Base-by-base conservation (phyloP, 2,797 vertebrate species). In the Danio jaintianensis region DNA sequence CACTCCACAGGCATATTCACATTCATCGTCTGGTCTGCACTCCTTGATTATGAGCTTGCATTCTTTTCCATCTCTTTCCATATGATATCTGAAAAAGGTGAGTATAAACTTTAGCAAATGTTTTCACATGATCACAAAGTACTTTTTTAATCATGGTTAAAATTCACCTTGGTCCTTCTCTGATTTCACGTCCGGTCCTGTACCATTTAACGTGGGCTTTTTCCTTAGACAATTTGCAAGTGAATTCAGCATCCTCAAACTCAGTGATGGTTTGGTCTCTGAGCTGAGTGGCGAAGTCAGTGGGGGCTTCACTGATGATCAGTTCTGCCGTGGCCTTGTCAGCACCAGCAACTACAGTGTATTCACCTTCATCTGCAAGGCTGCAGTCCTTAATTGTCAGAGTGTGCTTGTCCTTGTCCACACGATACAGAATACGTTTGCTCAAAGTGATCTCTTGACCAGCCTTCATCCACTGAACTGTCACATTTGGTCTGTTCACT, bases 361-460 rank as follows among this genome's bases (percentile, higher is more conserved):
- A 99, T 92, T 99, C 98, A 9, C 97, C 96, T 92, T 99, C 98
- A 52, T 99, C 98, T 13, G 94, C 91, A 93, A 99, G 96, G 29
- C 92, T 87, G 56, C 97, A 99, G 82, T 99, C 96, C 89, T 97
- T 99, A 88, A 99, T 93, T 78, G 94, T 97, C 38, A 99, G 88
- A 0, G 95, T 97, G 88, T 99, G 98, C 73, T 96, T 98, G 76
- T 96, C 94, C 82, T 96, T 96, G 79, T 99, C 98, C 15, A 92
- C 89, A 87, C 97, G 93, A 91, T 98, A 99, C 79, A 96, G 87
- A 48, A 99, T 53, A 13, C 95, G 96, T 78, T 95, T 98, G 91
- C 93, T 95, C 64, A 98, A 93, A 0, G 91, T 85, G 84, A 99
- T 88, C 85, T 99, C 98, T 89, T 97, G 92, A 6, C 96, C 96